Base-by-base conservation (phyloP, 2,888 invertebrate species). In the Petrophora chlorosata region DNA sequence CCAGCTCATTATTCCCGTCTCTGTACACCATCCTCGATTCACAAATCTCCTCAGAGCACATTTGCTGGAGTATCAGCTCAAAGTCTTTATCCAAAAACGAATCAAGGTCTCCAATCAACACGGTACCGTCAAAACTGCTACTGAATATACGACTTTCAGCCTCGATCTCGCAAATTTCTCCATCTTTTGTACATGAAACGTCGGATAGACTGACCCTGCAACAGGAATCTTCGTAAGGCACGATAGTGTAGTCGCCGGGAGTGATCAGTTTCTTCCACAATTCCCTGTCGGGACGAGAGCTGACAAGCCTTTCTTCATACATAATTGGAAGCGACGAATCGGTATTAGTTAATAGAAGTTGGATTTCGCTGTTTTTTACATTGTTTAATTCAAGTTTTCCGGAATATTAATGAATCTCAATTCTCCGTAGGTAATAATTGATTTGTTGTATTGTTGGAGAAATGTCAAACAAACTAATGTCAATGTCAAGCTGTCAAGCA, bases 31-130 rank as follows among this genome's bases (percentile, higher is more conserved):
- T 67, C 0, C 67, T 79, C 0, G 90, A 79, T 2, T 68, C 56
- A 58, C 91, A 87, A 1, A 65, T 75, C 61, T 92, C 92, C 0
- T 77, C 79, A 8, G 83, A 64, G 49, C 85, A 90, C 92, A 92
- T 92, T 60, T 85, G 90, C 59, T 88, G 84, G 15, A 92, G 57
- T 2, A 90, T 85, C 59, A 91, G 74, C 61, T 92, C 92, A 10
- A 92, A 76, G 62, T 91, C 90, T 56, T 79, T 83, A 53, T 92
- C 92, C 14, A 92, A 68, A 53, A 81, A 88, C 14, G 72, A 79
- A 50, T 88, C 85, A 0, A 75, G 76, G 51, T 91, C 86, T 0
- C 92, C 92, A 10, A 92, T 90, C 7, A 85, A 61, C 5, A 92
- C 76, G 10, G 80, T 81, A 0, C 90, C 91, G 34, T 85, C 76